Evolutionary conservation across 2,888 invertebrate genomes (phyloP).

Genomic region (Cryptocheilus praepositus): DNA sequence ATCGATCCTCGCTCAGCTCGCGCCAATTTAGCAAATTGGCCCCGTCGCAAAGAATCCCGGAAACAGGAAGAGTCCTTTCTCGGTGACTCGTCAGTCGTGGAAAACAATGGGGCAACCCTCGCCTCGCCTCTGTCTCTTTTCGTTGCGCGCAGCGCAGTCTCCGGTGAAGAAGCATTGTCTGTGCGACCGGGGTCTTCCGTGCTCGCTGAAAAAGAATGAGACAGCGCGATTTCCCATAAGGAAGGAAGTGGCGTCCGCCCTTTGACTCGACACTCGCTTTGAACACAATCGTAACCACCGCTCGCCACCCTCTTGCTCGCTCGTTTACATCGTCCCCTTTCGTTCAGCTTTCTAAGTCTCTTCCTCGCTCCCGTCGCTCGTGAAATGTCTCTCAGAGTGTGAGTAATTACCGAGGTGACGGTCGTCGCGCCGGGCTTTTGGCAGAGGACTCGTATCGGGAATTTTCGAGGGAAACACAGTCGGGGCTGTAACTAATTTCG

Average conservation of each 20-base stretch:
- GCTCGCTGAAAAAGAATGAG: slow-evolving; percentile 34
- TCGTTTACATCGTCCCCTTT: neutral
- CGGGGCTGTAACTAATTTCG: too few species aligned
- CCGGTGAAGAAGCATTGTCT: slow-evolving; percentile 49
- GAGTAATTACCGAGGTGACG: too few species aligned
- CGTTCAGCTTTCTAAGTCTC: neutral
- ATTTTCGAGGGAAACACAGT: too few species aligned
- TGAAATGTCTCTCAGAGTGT: too few species aligned
- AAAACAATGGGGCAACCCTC: slow-evolving; percentile 32
- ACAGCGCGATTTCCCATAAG: slow-evolving; percentile 12
- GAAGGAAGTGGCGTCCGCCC: slow-evolving; percentile 16
- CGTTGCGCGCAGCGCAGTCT: slow-evolving; percentile 34
- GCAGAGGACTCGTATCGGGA: too few species aligned
- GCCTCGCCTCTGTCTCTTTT: slow-evolving; percentile 41
- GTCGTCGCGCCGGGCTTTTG: too few species aligned
- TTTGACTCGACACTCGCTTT: slow-evolving; percentile 10
- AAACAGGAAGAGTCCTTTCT: slow-evolving; percentile 27
- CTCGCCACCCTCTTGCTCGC: neutral
- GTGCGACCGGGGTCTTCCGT: slow-evolving; percentile 7
- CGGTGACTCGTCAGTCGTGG: slow-evolving; percentile 23
- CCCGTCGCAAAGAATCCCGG: slow-evolving; percentile 3
- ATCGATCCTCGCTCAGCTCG: too few species aligned
- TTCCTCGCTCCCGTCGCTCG: too few species aligned
- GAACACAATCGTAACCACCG: slow-evolving; percentile 1
- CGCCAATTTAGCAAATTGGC: too few species aligned